phyloP scores from a whole-genome alignment of 2,888 invertebrate species.

The Dendrolimus pini region DNA sequence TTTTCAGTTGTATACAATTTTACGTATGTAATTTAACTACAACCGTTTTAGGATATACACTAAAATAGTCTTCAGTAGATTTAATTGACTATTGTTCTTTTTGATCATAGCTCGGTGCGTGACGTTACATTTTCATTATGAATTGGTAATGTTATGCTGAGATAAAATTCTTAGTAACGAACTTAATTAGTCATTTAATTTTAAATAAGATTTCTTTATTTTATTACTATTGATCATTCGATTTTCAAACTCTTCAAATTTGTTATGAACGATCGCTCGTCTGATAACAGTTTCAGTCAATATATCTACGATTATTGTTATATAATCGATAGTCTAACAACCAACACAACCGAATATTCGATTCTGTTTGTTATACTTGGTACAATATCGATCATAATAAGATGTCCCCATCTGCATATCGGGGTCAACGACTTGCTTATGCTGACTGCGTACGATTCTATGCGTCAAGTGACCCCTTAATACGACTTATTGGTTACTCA shows the following conservation, averaged over 20 bases:
- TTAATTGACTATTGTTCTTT: not conserved
- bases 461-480: conserved; percentile 70
- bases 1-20: not conserved
- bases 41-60: not conserved
- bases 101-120: not conserved
- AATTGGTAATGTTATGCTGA: not conserved
- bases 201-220: too few species aligned
- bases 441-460: conserved; percentile 53
- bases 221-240: too few species aligned
- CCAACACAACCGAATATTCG: not conserved
- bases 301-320: too few species aligned
- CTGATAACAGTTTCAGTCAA: too few species aligned
- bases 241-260: too few species aligned
- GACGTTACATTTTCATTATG: not conserved
- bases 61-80: not conserved
- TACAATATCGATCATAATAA: conserved; percentile 37
- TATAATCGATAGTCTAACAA: not conserved
- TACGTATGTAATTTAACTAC: not conserved
- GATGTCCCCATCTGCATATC: conserved; percentile 51
- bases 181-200: not conserved
- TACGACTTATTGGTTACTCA: conserved; percentile 70
- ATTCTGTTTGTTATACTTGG: conserved; percentile 16
- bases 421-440: conserved; percentile 65
- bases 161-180: not conserved
- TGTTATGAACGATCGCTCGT: too few species aligned